Percentiles rank a stretch among this genome's conserved stretches.
Evolutionary conservation across 2,797 vertebrate genomes (phyloP).

Genomic region (Emys orbicularis): DNA sequence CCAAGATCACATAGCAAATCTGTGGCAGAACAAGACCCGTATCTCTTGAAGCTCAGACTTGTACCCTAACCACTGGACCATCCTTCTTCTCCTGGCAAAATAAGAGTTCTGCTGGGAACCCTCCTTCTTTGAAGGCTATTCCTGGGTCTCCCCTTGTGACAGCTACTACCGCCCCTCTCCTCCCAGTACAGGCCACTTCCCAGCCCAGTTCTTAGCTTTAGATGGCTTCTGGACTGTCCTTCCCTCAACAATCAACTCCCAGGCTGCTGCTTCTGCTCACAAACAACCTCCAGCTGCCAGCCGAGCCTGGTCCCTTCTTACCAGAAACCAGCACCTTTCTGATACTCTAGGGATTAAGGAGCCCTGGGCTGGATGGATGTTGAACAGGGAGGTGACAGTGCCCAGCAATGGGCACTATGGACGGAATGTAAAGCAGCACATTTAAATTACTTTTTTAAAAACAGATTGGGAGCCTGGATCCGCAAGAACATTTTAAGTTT

Average conservation of each 20-base stretch:
- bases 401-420: not conserved
- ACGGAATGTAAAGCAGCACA: not conserved
- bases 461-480: not conserved
- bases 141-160: not conserved
- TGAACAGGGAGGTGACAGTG: not conserved
- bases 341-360: not conserved
- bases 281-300: not conserved
- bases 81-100: not conserved
- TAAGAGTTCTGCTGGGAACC: not conserved
- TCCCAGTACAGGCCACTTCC: not conserved
- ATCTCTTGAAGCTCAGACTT: not conserved
- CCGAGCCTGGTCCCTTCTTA: not conserved
- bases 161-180: not conserved
- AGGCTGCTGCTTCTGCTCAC: not conserved
- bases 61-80: not conserved
- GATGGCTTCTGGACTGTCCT: not conserved
- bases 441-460: not conserved
- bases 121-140: not conserved
- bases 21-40: not conserved
- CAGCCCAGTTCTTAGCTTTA: not conserved
- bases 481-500: not conserved
- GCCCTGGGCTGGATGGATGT: fast-evolving
- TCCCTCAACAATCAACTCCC: not conserved
- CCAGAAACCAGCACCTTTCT: not conserved
- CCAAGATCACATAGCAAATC: not conserved